Base-by-base conservation (phyloP, 2,888 invertebrate species). In the Nemapogon koenigi region DNA sequence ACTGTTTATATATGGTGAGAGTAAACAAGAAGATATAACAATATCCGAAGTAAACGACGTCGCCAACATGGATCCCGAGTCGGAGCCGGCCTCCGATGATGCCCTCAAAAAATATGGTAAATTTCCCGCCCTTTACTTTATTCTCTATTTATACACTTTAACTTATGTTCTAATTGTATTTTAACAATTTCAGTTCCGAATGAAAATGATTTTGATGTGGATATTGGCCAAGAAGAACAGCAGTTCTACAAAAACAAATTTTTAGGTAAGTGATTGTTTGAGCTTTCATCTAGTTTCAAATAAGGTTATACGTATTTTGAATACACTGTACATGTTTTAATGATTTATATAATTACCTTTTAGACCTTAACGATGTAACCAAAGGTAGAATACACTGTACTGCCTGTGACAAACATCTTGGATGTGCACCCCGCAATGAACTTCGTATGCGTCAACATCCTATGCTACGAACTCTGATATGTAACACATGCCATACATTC, bases 401-500 rank as follows among this genome's bases (percentile, higher is more conserved):
- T 8, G 83, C 87, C 4, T 91, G 91, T 53, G 87, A 89, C 50
- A 67, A 80, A 10, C 91, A 91, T 53, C 78, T 91, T 50, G 91
- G 91, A 19, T 86, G 87, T 40, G 85, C 89, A 1, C 82, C 87
- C 2, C 67, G 78, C 1, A 81, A 84, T 43, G 84, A 86, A 42
- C 56, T 59, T 41, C 84, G 84, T 40, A 84, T 90, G 68, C 84
- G 83, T 40, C 81, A 85, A 53, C 91, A 91, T 68, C 90, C 90
- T 0, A 70, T 90, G 57, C 57, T 91, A 2, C 83, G 85, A 22
- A 89, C 89, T 0, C 66, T 90, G 6, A 81, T 90, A 25, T 91
- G 91, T 52, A 81, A 83, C 35, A 80, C 81, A 32, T 91, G 91
- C 59, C 85, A 85, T 48, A 84, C 87, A 26, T 91, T 91, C 57